Conservation (phyloP, 1,140 invertebrate genomes). For the Drosophila navojoa region DNA sequence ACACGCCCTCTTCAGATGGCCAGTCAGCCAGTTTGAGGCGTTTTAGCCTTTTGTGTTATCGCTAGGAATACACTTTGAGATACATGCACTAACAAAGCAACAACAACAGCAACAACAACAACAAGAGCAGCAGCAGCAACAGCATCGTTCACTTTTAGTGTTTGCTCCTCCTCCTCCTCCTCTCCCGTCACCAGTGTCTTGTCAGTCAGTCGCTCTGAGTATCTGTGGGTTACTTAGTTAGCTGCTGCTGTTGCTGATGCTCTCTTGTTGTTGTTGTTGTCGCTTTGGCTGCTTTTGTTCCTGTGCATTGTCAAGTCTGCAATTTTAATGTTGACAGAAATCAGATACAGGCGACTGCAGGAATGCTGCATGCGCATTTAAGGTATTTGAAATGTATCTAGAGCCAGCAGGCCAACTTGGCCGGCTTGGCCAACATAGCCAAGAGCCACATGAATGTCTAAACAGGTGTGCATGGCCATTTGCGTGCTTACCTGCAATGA, state of each 20-base stretch:
- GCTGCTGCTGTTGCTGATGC: conserved; percentile 28
- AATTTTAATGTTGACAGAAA: conserved; percentile 83
- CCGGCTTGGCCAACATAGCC: conserved; percentile 37
- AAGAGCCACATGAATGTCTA: conserved; percentile 19
- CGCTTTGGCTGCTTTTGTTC: conserved; percentile 39
- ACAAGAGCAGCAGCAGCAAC: conserved; percentile 13
- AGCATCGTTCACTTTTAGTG: conserved; percentile 8
- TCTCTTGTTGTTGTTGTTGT: background rate
- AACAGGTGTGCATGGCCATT: conserved; percentile 42
- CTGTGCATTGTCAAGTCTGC: conserved; percentile 76
- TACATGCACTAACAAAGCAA: conserved; percentile 53
- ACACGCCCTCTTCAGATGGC: background rate
- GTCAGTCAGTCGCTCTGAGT: conserved; percentile 58
- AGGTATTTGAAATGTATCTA: conserved; percentile 74
- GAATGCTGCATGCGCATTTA: conserved; percentile 81
- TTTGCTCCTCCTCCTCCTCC: background rate
- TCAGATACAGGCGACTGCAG: conserved; percentile 76
- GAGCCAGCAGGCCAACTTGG: conserved; percentile 38
- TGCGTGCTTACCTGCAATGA: conserved; percentile 76
- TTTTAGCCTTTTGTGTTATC: conserved; percentile 79
- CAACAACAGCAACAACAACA: conserved; percentile 31
- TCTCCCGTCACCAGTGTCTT: background rate
- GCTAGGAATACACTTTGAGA: conserved; percentile 67
- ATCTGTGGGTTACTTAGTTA: conserved; percentile 75
- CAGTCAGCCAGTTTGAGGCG: conserved; percentile 48